Conservation (phyloP, 1,140 invertebrate genomes). For the Drosophila tani region DNA sequence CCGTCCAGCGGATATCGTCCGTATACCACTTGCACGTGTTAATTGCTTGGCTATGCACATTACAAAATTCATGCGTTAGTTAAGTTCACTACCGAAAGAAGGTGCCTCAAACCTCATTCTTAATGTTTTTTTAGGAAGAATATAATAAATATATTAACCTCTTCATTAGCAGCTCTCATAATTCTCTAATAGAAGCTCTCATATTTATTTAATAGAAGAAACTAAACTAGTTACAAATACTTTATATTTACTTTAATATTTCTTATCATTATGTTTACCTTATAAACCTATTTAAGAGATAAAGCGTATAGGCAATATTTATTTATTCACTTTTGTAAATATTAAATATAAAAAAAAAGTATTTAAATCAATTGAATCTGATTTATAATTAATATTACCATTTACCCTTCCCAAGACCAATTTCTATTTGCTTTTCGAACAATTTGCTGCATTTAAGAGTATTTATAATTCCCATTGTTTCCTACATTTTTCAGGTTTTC, state of each 20-base stretch:
- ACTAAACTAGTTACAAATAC: no score
- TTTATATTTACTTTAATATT: no score
- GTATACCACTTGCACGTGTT: conserved; percentile 25
- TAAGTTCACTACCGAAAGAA: neutral
- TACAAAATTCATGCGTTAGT: conserved; percentile 14
- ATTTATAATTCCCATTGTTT: conserved; percentile 2
- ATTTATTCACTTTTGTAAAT: no score
- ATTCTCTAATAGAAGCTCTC: no score
- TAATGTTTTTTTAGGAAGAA: neutral
- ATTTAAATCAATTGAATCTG: neutral
- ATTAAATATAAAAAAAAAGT: no score
- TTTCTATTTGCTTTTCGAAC: neutral
- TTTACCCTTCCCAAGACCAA: neutral
- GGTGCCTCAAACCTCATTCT: no score
- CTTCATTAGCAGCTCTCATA: no score
- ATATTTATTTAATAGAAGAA: no score
- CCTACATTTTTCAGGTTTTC: conserved; percentile 32
- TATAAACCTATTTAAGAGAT: no score
- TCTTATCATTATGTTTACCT: no score
- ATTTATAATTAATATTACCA: neutral
- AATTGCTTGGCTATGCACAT: conserved; percentile 43
- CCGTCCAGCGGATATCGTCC: conserved; percentile 9
- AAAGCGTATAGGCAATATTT: no score
- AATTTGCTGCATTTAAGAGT: conserved; percentile 1
- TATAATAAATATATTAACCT: no score